Evolutionary conservation across 2,113 vertebrate genomes (phyloP).

Genomic region (Sprattus sprattus): DNA sequence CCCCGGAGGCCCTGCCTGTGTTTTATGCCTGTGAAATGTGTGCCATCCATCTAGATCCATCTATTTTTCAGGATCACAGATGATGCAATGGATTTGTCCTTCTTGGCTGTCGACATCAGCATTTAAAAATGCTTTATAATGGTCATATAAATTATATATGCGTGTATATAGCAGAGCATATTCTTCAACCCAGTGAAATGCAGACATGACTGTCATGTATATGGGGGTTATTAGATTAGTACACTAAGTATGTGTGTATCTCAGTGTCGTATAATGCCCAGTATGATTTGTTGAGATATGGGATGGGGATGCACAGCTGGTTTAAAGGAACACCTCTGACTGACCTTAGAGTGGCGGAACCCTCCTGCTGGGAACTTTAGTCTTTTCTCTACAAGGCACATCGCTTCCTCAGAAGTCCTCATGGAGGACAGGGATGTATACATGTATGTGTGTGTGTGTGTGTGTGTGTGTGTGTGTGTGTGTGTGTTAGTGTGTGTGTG

Average conservation of each 20-base stretch:
- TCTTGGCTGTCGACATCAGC: not conserved
- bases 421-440: not conserved
- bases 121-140: not conserved
- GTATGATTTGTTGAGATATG: not conserved
- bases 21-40: not conserved
- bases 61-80: conserved; percentile 4
- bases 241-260: not conserved
- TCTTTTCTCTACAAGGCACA: too few relatives aligned
- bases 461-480: not conserved
- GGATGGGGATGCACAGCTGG: not conserved
- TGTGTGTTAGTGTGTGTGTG: not conserved
- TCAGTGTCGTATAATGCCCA: not conserved
- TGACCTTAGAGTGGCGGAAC: not conserved
- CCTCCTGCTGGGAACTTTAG: not conserved
- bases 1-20: not conserved
- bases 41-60: not conserved
- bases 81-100: not conserved
- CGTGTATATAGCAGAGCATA: not conserved
- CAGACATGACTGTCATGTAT: not conserved
- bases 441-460: not conserved
- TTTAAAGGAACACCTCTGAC: not conserved
- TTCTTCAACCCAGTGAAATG: not conserved
- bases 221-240: not conserved
- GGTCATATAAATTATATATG: not conserved
- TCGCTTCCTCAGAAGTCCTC: not conserved